Evolutionary conservation across 1,140 invertebrate species (phyloP).

Genomic region (Solenopsis fugax): DNA sequence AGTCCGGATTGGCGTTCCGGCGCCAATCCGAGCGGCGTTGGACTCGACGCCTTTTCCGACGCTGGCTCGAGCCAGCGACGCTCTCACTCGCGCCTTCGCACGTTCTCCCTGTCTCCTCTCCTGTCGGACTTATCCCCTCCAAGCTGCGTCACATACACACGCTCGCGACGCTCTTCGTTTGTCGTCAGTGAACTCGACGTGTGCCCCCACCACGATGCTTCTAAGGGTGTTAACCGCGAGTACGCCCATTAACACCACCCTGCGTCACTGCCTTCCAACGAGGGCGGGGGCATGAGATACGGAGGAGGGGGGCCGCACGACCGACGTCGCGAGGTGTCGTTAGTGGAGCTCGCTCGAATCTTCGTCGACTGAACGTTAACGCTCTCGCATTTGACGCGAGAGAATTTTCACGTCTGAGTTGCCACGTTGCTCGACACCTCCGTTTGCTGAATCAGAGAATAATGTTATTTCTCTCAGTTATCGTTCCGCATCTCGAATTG

Average conservation of each 20-base stretch:
- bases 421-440: constrained; percentile 44
- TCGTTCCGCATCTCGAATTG: background rate
- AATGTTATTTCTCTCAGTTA: background rate
- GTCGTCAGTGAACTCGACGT: background rate
- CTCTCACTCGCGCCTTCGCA: constrained; percentile 45
- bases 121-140: constrained; percentile 61
- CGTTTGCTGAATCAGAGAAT: background rate
- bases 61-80: constrained; percentile 64
- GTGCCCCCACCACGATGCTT: constrained; percentile 43
- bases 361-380: constrained; percentile 64
- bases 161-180: constrained; percentile 48
- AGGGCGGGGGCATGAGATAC: constrained; percentile 54
- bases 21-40: constrained; percentile 85
- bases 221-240: constrained; percentile 86
- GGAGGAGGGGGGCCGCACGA: constrained; percentile 13
- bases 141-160: constrained; percentile 39
- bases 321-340: constrained; percentile 69
- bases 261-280: constrained; percentile 68
- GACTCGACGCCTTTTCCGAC: constrained; percentile 85
- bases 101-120: constrained; percentile 46
- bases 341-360: constrained; percentile 62
- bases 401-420: constrained; percentile 65
- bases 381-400: constrained; percentile 64
- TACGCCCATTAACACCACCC: constrained; percentile 86
- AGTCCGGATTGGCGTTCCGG: constrained; percentile 84